These are phyloP conservation scores for Drosophila ananassae DNA, from an alignment of 1,140 invertebrate genomes.

Conservation along the genomic window DNA sequence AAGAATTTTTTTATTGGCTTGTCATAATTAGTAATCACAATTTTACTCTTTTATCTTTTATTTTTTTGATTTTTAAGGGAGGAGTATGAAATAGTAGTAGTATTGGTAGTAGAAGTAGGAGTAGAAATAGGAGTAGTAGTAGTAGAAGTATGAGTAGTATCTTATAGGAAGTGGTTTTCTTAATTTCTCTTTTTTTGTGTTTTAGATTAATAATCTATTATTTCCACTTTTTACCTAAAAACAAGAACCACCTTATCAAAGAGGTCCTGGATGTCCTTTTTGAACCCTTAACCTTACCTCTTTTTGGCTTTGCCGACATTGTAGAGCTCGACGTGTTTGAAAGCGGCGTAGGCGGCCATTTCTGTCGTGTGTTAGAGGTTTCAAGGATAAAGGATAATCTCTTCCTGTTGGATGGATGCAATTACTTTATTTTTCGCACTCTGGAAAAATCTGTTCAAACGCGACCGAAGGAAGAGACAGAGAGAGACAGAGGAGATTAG, in stretches of 20 bases:
- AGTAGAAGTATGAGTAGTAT: no score
- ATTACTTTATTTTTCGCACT: conserved; percentile 49
- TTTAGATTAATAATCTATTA: no score
- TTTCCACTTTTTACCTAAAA: not conserved
- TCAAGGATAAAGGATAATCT: conserved; percentile 46
- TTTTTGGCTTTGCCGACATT: conserved; percentile 89
- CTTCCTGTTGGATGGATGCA: conserved; percentile 39
- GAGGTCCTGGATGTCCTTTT: not conserved
- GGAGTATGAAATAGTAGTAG: no score
- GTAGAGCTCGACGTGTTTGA: conserved; percentile 89
- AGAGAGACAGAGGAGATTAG: conserved; percentile 7
- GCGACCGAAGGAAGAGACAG: conserved; percentile 1
- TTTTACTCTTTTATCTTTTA: not conserved
- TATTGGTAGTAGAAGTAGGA: no score
- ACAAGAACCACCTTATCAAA: not conserved
- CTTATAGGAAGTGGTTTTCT: no score
- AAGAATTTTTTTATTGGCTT: not conserved
- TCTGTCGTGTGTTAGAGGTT: conserved; percentile 43
- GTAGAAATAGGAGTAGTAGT: no score
- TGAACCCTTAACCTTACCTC: conserved; percentile 84
- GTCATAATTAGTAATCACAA: conserved; percentile 9
- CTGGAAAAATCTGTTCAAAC: conserved; percentile 42
- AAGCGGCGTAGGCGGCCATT: conserved; percentile 89
- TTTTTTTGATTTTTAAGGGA: no score
- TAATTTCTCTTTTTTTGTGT: no score